Evolutionary conservation across 1,140 invertebrate species (phyloP), one percentile per base, ranked within the genome.

Genomic region (Meloidogyne chitwoodi): DNA sequence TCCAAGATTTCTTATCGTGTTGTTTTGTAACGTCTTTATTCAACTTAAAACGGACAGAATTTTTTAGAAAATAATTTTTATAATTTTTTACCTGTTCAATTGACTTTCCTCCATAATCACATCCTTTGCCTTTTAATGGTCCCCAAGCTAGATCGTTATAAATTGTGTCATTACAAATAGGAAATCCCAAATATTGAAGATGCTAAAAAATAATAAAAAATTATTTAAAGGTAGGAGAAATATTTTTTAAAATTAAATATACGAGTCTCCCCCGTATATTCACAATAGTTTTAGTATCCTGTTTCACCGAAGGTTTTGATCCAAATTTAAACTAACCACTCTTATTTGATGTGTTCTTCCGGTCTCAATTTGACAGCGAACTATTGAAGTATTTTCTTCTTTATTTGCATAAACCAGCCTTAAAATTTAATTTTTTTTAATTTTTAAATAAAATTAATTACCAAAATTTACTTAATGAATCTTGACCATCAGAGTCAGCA

Each of bases 341-440:
- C 96, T 90, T 78, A 99, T 98, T 88, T 99, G 96, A 88, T 99
- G 96, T 92, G 98, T 99, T 77, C 96, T 90, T 0, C 96, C 96
- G 1, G 96, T 98, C 82, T 93, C 92, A 0, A 96, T 88, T 79
- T 92, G 92, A 89, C 95, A 97, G 24, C 93, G 89, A 1, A 99
- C 94, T 27, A 98, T 93, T 83, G 94, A 97, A 0, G 93, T 93
- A 83, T 92, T 92, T 3, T 91, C 84, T 24, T 78, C 73, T 16
- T 77, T 91, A 89, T 96, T 27, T 27, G 68, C 68, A 27, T 38
- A 38, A 48, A 75, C 2, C 19, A 24, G 11, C 48, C 74, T 75
- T 1, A 74, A 69, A n/a, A 27, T 16, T 44, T 16, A 44, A 0
- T 44, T 44, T 44, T 19, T 19, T n/a, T n/a, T n/a, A n/a, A 41